Base-by-base conservation (phyloP, 2,888 invertebrate genomes). In the Chymomyza procnemis region DNA sequence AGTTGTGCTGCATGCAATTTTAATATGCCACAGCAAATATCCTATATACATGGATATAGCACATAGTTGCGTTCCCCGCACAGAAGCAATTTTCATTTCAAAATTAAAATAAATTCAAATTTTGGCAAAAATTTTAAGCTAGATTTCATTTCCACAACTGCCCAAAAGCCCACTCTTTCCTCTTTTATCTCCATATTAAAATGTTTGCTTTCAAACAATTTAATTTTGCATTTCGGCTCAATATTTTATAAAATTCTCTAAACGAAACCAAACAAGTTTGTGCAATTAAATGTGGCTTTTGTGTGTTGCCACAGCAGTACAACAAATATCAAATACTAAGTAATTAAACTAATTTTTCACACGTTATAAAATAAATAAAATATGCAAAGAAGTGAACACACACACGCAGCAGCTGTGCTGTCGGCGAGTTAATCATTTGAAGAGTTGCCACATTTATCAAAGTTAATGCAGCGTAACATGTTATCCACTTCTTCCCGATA, bases 341-440 rank as follows among this genome's bases (percentile, higher is more conserved):
- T n/a, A 56, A 66, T 57, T 16, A 65, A 16, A 52, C 30, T 50
- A 68, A 59, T 58, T 56, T 56, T 26, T 22, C 55, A 61, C 69
- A 69, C 60, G 73, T 52, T 46, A 69, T 50, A 46, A 68, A 64
- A 61, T 19, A 47, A 14, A 41, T 41, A 26, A 58, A 6, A 26
- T 12, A 52, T 18, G n/a, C 52, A 52, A n/a, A 5, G 26, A 22
- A 14, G 16, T 19, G 14, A 16, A 46, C 14, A 1, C 14, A 21
- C 14, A 18, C 18, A 19, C n/a, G n/a, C n/a, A n/a, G n/a, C 19
- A 52, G 21, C 6, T 26, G 26, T 26, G 26, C 4, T 8, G 26
- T 26, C 4, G 26, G 26, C 26, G 8, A 4, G 6, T 26, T 26
- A 26, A 26, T 6, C 8, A 26, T 8, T 26, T 6, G 6, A 4